A percentile compares a stretch with the other conserved stretches of the same genome.
Conservation (phyloP, 2,888 invertebrate genomes). For the Diachrysia chrysitis region DNA sequence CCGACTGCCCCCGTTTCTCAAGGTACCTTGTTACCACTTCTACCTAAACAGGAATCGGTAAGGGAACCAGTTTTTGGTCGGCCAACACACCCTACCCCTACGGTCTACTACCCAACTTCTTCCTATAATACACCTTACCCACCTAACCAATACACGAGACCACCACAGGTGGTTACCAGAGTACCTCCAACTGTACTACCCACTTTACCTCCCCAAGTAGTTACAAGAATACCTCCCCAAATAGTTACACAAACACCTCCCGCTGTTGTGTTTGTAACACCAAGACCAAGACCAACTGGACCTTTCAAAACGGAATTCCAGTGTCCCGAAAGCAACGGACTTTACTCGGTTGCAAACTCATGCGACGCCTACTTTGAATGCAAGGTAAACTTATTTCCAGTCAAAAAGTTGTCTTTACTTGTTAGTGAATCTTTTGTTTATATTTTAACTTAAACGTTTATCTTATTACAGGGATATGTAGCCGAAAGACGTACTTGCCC, state of each 20-base stretch:
- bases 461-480: conserved; percentile 84
- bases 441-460: background rate
- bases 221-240: background rate
- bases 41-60: background rate
- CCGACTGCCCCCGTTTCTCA: background rate
- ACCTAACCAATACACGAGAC: background rate
- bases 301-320: conserved; percentile 30
- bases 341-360: conserved; percentile 86
- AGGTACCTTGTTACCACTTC: background rate
- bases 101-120: background rate
- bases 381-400: conserved; percentile 71
- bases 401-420: background rate
- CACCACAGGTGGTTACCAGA: background rate
- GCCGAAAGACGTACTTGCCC: conserved; percentile 91
- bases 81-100: background rate
- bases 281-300: conserved; percentile 1
- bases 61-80: background rate
- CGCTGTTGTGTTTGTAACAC: background rate
- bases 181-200: background rate
- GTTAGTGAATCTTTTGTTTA: background rate
- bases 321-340: conserved; percentile 60
- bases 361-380: conserved; percentile 92
- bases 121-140: background rate
- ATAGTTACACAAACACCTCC: background rate
- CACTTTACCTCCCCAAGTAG: background rate